Percentiles rank a stretch among this genome's conserved stretches.
phyloP scores from a whole-genome alignment of 2,113 vertebrate genomes.

The Mus pahari region DNA sequence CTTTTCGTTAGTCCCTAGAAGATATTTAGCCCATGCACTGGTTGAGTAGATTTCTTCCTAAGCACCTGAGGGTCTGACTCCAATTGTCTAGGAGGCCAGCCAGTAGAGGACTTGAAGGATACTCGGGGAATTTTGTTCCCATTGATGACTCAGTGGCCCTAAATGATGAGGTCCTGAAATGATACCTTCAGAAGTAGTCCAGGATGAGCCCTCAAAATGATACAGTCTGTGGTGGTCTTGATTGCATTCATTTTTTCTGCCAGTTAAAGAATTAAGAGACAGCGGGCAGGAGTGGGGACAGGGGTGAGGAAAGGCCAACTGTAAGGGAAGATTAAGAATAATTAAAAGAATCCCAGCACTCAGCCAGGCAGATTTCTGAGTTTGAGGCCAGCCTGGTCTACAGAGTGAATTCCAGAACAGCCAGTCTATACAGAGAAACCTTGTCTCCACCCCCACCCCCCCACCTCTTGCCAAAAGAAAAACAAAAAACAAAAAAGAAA shows the following conservation, averaged over 20 bases:
- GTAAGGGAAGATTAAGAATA: too few relatives aligned
- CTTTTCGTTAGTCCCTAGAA: not conserved
- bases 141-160: not conserved
- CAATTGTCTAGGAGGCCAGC: not conserved
- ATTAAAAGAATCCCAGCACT: too few relatives aligned
- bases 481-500: too few relatives aligned
- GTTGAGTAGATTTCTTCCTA: not conserved
- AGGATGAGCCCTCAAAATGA: not conserved
- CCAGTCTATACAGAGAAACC: too few relatives aligned
- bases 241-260: not conserved
- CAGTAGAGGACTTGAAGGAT: not conserved
- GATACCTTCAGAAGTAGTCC: not conserved
- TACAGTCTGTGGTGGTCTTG: not conserved
- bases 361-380: too few relatives aligned
- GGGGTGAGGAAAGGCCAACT: too few relatives aligned
- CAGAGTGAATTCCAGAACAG: too few relatives aligned
- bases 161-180: not conserved
- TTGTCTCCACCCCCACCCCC: too few relatives aligned
- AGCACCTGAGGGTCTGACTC: not conserved
- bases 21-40: not conserved
- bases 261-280: not conserved
- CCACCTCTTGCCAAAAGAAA: too few relatives aligned
- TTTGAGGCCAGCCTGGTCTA: too few relatives aligned
- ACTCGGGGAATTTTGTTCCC: not conserved
- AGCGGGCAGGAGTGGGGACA: too few relatives aligned